Evolutionary conservation across 2,797 vertebrate genomes (phyloP), one percentile per base, ranked within the genome.

Genomic region (Salarias fasciatus): DNA sequence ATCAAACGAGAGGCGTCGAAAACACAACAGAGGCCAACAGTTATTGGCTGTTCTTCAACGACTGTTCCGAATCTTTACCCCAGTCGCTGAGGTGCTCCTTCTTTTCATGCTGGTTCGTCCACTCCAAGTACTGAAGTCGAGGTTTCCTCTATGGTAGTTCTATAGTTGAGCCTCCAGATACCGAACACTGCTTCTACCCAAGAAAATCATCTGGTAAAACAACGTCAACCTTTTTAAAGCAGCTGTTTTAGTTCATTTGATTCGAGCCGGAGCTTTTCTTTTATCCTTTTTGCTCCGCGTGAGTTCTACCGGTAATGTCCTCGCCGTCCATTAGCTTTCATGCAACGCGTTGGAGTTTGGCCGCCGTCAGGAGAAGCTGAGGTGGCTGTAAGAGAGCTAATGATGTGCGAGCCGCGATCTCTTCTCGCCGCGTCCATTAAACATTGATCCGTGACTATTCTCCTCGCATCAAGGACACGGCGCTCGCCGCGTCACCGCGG

Each of bases 401-500:
- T 43, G 44, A 53, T 47, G 15, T 36, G 12, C 36, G 15, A 35
- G 2, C 13, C 30, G 14, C 1, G 28, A 24, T 40, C 53, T 67
- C 5, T n/a, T 33, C 46, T 31, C 18, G 2, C 18, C 18, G 18
- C 18, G 3, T 24, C 18, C 18, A 66, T 41, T 37, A 40, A 51
- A 33, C 65, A 74, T 76, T 69, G 80, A 88, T 82, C 67, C 66
- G n/a, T 38, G 45, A 61, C 73, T 61, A 53, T 56, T 62, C 41
- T 24, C n/a, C 49, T 38, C 15, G 18, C 50, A 65, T 44, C 53
- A 69, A 69, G 72, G 56, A 53, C 57, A 41, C 6, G 0, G 33
- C 48, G 65, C 33, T 33, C 31, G 15, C 42, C 33, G 28, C 30
- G 14, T 48, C 59, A 53, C 36, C 40, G 31, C n/a, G 31, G 18